These are phyloP conservation scores for Oegoconia quadripuncta DNA, from an alignment of 2,888 invertebrate species.

Conservation along the genomic window DNA sequence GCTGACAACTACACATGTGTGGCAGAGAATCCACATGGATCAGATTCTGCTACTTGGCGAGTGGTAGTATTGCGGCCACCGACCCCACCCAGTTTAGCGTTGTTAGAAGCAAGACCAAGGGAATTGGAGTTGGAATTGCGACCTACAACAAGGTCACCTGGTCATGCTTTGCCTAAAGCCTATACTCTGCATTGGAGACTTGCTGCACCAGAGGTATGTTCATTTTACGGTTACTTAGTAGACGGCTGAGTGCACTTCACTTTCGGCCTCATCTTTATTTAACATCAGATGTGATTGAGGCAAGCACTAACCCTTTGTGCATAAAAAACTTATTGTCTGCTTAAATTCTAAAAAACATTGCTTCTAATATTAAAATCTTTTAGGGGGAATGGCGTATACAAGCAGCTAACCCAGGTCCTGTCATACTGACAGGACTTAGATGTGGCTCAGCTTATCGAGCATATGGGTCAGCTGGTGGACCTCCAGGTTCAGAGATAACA, in stretches of 20 bases:
- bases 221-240: too few relatives aligned
- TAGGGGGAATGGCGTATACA: conserved; percentile 83
- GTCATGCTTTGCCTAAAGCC: conserved; percentile 72
- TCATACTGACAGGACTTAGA: conserved; percentile 84
- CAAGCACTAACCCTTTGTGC: too few relatives aligned
- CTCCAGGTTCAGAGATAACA: conserved; percentile 85
- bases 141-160: conserved; percentile 55
- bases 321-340: too few relatives aligned
- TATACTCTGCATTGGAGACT: conserved; percentile 85
- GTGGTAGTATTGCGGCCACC: conserved; percentile 88
- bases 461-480: conserved; percentile 89
- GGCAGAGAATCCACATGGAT: conserved; percentile 90
- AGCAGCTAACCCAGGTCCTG: conserved; percentile 58
- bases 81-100: conserved; percentile 82
- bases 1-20: conserved; percentile 90
- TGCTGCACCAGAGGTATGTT: conserved; percentile 84
- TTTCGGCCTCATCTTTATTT: too few relatives aligned
- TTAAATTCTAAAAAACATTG: too few relatives aligned
- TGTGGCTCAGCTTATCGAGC: conserved; percentile 92
- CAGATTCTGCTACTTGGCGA: conserved; percentile 89
- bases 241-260: too few relatives aligned
- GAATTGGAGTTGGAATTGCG: conserved; percentile 64
- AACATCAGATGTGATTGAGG: too few relatives aligned
- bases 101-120: conserved; percentile 66
- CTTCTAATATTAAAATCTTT: too few relatives aligned